Conservation (phyloP, 2,113 vertebrate species). For the Phoxinus phoxinus region DNA sequence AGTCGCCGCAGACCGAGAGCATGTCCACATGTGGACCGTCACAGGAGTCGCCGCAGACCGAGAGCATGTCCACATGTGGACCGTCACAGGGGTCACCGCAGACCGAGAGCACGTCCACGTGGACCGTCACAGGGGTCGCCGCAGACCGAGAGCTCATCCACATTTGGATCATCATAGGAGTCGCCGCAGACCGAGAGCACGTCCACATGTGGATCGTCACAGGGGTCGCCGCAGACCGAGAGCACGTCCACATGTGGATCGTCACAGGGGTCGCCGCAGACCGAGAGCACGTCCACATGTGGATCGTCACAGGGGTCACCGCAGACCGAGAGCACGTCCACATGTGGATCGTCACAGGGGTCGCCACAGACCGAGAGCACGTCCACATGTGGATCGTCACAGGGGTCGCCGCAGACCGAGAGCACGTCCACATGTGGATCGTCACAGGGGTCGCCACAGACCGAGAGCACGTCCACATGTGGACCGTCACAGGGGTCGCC, state of each 20-base stretch:
- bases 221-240: neutral
- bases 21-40: slow-evolving; percentile 50
- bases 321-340: too few relatives aligned
- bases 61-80: too few relatives aligned
- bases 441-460: too few relatives aligned
- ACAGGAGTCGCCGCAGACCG: neutral
- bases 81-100: too few relatives aligned
- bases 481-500: neutral
- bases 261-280: too few relatives aligned
- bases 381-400: slow-evolving; percentile 50
- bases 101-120: slow-evolving; percentile 50
- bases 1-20: slow-evolving; percentile 40
- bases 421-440: too few relatives aligned
- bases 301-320: neutral
- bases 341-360: too few relatives aligned
- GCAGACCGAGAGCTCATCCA: too few relatives aligned
- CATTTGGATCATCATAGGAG: too few relatives aligned
- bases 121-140: neutral
- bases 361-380: slow-evolving; percentile 37
- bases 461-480: slow-evolving; percentile 53
- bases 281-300: slow-evolving; percentile 53
- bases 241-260: too few relatives aligned
- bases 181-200: slow-evolving; percentile 37
- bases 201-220: slow-evolving; percentile 50
- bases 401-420: neutral